Percentiles rank a stretch among this genome's conserved stretches.
phyloP scores from a whole-genome alignment of 1,140 invertebrate genomes.

The Bombus confusus region DNA sequence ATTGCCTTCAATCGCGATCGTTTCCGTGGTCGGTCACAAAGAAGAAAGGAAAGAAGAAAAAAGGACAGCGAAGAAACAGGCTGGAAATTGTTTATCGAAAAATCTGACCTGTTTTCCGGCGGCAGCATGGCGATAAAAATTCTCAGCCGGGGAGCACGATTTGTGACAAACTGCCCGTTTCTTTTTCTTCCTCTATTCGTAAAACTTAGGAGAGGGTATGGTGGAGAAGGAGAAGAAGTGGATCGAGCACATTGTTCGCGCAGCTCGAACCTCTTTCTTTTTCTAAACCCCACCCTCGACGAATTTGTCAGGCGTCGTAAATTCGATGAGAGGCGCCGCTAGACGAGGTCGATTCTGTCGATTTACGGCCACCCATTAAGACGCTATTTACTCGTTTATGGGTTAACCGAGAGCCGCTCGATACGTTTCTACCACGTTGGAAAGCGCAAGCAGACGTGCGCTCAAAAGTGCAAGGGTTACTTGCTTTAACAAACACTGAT shows the following conservation, averaged over 20 bases:
- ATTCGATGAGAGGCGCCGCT: constrained; percentile 35
- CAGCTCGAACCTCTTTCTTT: not conserved
- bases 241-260: constrained; percentile 38
- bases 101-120: constrained; percentile 4
- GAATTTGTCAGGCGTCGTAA: constrained; percentile 49
- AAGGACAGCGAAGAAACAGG: not conserved
- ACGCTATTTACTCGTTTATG: constrained; percentile 49
- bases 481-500: not conserved
- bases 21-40: not conserved
- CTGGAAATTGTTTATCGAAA: constrained; percentile 27
- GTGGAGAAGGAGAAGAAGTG: not conserved
- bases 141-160: not conserved
- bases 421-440: not conserved
- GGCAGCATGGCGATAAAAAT: constrained; percentile 10
- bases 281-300: not conserved
- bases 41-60: no score
- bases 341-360: constrained; percentile 38
- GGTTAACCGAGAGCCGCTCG: not conserved
- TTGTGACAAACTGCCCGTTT: constrained; percentile 27
- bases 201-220: not conserved
- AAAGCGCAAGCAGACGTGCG: not conserved
- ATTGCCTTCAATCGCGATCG: not conserved
- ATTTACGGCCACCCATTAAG: constrained; percentile 31
- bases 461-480: not conserved
- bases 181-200: not conserved